Evolutionary conservation across 1,140 invertebrate species (phyloP).

Genomic region (Bicyclus anynana): DNA sequence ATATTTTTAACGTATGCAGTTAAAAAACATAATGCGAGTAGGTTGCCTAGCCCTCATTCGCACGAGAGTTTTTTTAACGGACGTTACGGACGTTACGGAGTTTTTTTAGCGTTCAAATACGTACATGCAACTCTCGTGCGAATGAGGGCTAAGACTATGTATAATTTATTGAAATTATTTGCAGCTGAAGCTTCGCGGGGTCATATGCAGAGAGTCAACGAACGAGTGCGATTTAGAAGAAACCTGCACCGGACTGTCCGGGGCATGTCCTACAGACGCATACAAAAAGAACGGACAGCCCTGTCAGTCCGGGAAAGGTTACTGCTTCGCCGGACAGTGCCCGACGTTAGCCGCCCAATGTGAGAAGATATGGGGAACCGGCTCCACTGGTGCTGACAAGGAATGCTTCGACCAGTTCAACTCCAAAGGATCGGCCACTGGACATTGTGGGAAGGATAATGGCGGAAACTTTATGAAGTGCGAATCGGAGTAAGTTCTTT

Average conservation of each 20-base stretch:
- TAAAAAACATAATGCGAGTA: too few species aligned
- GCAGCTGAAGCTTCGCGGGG: constrained; percentile 86
- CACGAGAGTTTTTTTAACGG: too few species aligned
- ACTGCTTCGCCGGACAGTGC: constrained; percentile 94
- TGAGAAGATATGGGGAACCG: constrained; percentile 93
- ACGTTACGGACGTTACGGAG: too few species aligned
- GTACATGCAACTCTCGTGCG: too few species aligned
- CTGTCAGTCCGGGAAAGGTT: constrained; percentile 85
- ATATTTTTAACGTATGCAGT: too few species aligned
- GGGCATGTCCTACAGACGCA: constrained; percentile 92
- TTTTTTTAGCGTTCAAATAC: too few species aligned
- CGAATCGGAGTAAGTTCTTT: constrained; percentile 86
- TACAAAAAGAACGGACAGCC: constrained; percentile 94
- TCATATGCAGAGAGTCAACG: constrained; percentile 87
- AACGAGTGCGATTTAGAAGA: constrained; percentile 98
- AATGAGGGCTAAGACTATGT: too few species aligned
- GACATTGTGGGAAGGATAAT: constrained; percentile 92
- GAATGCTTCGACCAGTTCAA: constrained; percentile 97
- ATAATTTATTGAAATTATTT: background rate
- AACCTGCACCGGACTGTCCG: constrained; percentile 90
- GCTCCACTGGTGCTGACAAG: constrained; percentile 85
- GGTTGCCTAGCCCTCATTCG: too few species aligned
- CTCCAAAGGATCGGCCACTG: constrained; percentile 93
- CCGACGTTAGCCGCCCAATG: constrained; percentile 93
- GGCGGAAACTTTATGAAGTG: constrained; percentile 91